phyloP scores from a whole-genome alignment of 1,140 invertebrate genomes.

The Meloidogyne floridensis region DNA sequence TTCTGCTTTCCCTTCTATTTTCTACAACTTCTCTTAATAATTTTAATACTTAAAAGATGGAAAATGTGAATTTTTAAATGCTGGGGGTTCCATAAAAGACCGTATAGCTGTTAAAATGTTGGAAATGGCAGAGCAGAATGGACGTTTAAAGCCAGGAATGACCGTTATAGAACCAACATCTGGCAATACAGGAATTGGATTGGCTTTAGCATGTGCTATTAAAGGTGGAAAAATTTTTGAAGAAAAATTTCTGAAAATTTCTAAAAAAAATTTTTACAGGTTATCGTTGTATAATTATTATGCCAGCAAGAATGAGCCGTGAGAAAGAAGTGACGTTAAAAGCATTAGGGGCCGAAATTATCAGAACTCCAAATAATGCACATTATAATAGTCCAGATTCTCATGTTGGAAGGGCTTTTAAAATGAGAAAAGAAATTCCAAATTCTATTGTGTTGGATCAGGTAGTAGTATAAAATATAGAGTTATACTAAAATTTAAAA shows the following conservation, averaged over 20 bases:
- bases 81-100: constrained; percentile 92
- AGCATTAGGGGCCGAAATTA: constrained; percentile 88
- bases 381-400: constrained; percentile 80
- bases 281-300: constrained; percentile 81
- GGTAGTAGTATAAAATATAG: constrained; percentile 68
- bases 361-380: constrained; percentile 89
- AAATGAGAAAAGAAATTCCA: constrained; percentile 80
- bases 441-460: constrained; percentile 92
- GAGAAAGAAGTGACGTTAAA: constrained; percentile 75
- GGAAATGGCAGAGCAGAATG: constrained; percentile 85
- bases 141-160: constrained; percentile 67
- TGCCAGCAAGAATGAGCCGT: constrained; percentile 81
- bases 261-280: not conserved
- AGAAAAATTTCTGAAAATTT: not conserved
- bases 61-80: constrained; percentile 97
- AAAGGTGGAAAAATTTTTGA: constrained; percentile 68
- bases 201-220: constrained; percentile 90
- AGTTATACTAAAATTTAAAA: constrained; percentile 16
- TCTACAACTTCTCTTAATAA: not conserved
- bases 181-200: constrained; percentile 77
- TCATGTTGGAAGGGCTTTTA: constrained; percentile 83
- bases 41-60: constrained; percentile 74
- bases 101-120: constrained; percentile 92
- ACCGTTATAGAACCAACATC: constrained; percentile 69
- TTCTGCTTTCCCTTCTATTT: too few relatives aligned